phyloP scores from a whole-genome alignment of 2,888 invertebrate species.

The Lacanobia wlatinum region DNA sequence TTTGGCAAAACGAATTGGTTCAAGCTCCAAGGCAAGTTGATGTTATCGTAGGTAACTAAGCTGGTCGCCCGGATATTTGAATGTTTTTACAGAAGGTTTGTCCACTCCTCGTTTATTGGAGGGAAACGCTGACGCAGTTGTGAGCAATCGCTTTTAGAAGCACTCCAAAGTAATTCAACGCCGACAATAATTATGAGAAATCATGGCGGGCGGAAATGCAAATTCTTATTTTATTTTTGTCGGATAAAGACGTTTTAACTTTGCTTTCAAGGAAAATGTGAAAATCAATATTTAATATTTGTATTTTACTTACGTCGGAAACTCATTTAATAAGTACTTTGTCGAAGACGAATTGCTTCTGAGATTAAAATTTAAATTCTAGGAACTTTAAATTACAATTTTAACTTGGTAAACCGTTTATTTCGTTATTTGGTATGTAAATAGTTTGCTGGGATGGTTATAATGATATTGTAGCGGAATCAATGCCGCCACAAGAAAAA shows the following conservation, averaged over 20 bases:
- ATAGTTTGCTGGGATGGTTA: neutral
- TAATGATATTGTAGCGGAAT: too few species aligned
- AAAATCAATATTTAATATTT: neutral
- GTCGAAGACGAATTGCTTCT: constrained; percentile 10
- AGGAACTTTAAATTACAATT: constrained; percentile 26
- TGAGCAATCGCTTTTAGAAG: constrained; percentile 40
- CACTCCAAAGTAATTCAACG: constrained; percentile 45
- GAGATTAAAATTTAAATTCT: constrained; percentile 17
- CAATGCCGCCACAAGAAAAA: too few species aligned
- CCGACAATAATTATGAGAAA: constrained; percentile 43
- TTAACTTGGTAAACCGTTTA: constrained; percentile 32
- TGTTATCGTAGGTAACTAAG: constrained; percentile 63
- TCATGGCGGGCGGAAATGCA: constrained; percentile 23
- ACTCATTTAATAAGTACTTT: neutral
- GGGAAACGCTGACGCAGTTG: constrained; percentile 41
- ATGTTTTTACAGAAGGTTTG: constrained; percentile 62
- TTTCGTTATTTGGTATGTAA: constrained; percentile 17
- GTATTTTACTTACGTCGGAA: neutral
- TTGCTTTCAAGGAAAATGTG: neutral
- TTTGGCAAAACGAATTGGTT: constrained; percentile 68
- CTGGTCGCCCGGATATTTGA: constrained; percentile 55
- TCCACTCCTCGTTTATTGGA: constrained; percentile 41
- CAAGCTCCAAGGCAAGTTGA: constrained; percentile 59
- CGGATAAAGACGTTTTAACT: neutral
- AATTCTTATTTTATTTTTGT: constrained; percentile 31